A percentile compares a stretch with the other conserved stretches of the same genome.
Evolutionary conservation across 2,888 invertebrate species (phyloP).

Genomic region (Hipparchia semele): DNA sequence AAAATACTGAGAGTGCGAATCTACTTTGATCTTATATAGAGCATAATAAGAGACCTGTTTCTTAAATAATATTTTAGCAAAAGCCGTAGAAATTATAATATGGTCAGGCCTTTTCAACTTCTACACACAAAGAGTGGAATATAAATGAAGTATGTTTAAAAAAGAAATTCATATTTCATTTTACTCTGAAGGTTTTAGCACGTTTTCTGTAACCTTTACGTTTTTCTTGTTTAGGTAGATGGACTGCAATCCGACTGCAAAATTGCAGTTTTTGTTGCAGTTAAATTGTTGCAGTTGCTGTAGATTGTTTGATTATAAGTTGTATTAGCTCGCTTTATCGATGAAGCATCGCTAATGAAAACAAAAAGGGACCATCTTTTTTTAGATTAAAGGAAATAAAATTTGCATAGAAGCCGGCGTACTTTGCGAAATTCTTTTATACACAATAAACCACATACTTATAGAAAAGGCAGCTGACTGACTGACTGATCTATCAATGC

Average conservation of each 20-base stretch:
- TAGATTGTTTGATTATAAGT: too few species aligned
- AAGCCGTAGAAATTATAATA: constrained; percentile 8
- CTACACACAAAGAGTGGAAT: neutral
- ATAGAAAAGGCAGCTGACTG: too few species aligned
- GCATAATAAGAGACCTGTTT: constrained; percentile 10
- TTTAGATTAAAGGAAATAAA: too few species aligned
- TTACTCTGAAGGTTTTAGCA: neutral
- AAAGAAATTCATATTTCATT: neutral
- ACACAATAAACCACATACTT: too few species aligned
- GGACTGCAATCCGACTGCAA: neutral
- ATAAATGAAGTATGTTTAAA: neutral
- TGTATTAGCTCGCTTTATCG: too few species aligned
- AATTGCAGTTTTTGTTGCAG: neutral
- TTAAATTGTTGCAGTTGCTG: too few species aligned
- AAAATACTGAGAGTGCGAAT: neutral
- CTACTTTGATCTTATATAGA: neutral
- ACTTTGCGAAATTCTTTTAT: too few species aligned
- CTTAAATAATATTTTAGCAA: constrained; percentile 3
- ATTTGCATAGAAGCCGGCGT: too few species aligned
- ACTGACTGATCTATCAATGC: too few species aligned
- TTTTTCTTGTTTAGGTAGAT: too few species aligned
- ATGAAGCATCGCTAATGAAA: too few species aligned
- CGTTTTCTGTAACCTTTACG: neutral
- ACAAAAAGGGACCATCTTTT: too few species aligned
- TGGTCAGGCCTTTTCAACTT: constrained; percentile 7